A percentile compares a stretch with the other conserved stretches of the same genome.
Evolutionary conservation across 2,888 invertebrate species (phyloP).

Genomic region (Stegophylla sp.): DNA sequence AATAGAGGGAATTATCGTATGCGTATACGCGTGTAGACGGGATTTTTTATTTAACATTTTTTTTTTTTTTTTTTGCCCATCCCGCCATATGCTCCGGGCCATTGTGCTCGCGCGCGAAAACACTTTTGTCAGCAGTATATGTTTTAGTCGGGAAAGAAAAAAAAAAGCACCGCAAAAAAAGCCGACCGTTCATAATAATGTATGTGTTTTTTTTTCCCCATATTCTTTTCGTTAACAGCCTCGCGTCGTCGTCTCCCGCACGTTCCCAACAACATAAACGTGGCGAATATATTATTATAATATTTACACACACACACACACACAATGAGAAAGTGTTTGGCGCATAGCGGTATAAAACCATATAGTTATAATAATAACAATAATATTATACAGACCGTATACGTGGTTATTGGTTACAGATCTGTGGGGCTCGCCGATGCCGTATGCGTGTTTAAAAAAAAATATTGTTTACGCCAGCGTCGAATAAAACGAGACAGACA

Average conservation of each 20-base stretch:
- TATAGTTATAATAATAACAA: too few species aligned
- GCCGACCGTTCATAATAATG: neutral
- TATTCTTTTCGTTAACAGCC: neutral
- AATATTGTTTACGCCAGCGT: too few species aligned
- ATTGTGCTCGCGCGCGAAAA: conserved; percentile 28
- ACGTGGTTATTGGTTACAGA: too few species aligned
- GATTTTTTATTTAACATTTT: neutral
- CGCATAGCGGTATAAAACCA: too few species aligned
- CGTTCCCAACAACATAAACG: neutral
- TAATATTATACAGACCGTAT: too few species aligned
- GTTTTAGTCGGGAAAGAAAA: neutral
- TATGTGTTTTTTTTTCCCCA: neutral
- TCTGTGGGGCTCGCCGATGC: too few species aligned
- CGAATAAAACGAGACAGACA: conserved; percentile 24
- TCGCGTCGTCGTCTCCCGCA: neutral
- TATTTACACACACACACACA: neutral
- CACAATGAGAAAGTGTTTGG: too few species aligned
- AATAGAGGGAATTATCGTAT: conserved; percentile 21
- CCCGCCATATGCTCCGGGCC: neutral
- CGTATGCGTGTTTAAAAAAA: too few species aligned
- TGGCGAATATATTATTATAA: neutral
- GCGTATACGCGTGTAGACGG: neutral
- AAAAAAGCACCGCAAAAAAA: neutral
- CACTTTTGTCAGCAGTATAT: conserved; percentile 41
- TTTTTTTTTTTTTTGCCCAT: conserved; percentile 3